A percentile compares a stretch with the other conserved stretches of the same genome.
Conservation (phyloP, 53 echinoderm and acorn worm genomes). For the Echinometra lucunter region DNA sequence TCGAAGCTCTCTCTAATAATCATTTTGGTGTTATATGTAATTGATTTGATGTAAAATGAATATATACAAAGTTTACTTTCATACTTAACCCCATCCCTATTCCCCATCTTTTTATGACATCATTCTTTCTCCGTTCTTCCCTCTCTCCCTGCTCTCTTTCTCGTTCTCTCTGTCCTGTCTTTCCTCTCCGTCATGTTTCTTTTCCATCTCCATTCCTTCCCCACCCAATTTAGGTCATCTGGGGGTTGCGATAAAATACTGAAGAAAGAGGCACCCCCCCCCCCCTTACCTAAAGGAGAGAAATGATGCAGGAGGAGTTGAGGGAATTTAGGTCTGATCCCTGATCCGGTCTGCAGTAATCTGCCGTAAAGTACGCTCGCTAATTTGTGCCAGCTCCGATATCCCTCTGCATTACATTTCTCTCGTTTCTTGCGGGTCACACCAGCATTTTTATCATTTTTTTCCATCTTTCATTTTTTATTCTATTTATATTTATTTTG, state of each 20-base stretch:
- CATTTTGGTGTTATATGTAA: too few species aligned
- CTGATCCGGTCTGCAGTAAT: conserved; percentile 45
- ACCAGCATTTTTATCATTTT: neutral
- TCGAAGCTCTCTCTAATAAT: too few species aligned
- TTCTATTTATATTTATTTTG: too few species aligned
- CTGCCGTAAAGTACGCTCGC: conserved; percentile 60
- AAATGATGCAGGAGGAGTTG: conserved; percentile 18
- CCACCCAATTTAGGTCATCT: conserved; percentile 16
- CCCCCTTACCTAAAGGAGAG: neutral
- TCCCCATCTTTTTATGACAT: too few species aligned
- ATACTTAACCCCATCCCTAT: too few species aligned
- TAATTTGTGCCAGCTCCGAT: conserved; percentile 60
- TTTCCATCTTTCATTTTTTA: too few species aligned
- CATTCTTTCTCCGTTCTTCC: neutral
- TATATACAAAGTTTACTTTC: too few species aligned
- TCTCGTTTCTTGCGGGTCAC: neutral
- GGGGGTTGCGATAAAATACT: conserved; percentile 8
- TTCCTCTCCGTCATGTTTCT: neutral
- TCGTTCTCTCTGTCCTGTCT: too few species aligned
- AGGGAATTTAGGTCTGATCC: conserved; percentile 47
- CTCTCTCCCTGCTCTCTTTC: neutral
- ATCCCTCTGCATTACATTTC: conserved; percentile 6
- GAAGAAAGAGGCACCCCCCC: neutral
- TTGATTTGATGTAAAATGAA: too few species aligned
- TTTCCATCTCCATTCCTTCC: conserved; percentile 11